Conservation (phyloP, 2,888 invertebrate species). For the Caenorhabditis sp. region DNA sequence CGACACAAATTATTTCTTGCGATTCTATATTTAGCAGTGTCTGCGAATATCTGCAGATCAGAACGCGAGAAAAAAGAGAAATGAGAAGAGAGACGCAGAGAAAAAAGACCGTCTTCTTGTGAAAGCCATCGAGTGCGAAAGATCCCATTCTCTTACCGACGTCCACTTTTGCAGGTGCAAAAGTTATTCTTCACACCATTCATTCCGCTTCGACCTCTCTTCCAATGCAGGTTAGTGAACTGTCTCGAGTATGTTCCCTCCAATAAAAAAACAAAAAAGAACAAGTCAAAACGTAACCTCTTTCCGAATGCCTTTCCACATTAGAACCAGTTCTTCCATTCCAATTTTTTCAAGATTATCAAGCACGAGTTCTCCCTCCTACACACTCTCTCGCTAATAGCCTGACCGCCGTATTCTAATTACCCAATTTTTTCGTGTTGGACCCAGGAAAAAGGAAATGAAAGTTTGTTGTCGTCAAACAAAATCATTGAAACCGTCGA, state of each 20-base stretch:
- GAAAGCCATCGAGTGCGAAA: too few relatives aligned
- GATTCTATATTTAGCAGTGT: slow-evolving; percentile 9
- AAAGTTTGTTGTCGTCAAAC: slow-evolving; percentile 15
- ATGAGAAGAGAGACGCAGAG: neutral
- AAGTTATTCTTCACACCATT: neutral
- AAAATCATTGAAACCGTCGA: slow-evolving; percentile 1
- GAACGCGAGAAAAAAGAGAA: neutral
- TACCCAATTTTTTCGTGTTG: slow-evolving; percentile 21
- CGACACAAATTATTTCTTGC: neutral
- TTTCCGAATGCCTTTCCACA: neutral
- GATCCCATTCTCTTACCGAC: too few relatives aligned
- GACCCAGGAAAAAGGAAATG: neutral
- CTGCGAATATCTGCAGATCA: too few relatives aligned
- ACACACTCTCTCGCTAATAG: slow-evolving; percentile 1
- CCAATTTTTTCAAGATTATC: slow-evolving; percentile 25
- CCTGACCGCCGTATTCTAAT: slow-evolving; percentile 4
- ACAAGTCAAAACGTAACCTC: neutral
- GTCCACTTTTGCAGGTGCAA: too few relatives aligned
- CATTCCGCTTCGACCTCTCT: too few relatives aligned
- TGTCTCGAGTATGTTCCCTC: too few relatives aligned
- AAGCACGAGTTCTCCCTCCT: slow-evolving; percentile 1
- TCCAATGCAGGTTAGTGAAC: too few relatives aligned
- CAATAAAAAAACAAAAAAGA: too few relatives aligned
- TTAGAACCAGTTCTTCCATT: slow-evolving; percentile 25
- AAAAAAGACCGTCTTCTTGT: neutral